These are phyloP conservation scores for Tetramorium simillimum DNA, from an alignment of 1,140 invertebrate species.

Conservation along the genomic window DNA sequence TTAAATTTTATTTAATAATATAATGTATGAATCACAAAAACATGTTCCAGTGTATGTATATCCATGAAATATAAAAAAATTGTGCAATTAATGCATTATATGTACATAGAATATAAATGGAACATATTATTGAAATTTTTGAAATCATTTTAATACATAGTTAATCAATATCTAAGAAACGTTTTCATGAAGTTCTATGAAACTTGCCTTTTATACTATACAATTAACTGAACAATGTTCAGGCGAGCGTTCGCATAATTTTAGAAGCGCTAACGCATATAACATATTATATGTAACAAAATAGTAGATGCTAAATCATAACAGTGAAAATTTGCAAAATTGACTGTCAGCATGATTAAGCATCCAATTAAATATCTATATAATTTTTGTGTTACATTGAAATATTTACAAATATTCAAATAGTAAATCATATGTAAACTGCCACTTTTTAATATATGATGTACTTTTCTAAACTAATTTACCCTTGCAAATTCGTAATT, in stretches of 20 bases:
- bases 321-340: constrained; percentile 18
- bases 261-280: constrained; percentile 16
- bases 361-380: constrained; percentile 16
- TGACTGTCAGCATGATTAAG: constrained; percentile 23
- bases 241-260: background rate
- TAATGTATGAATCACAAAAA: background rate
- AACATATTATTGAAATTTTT: constrained; percentile 18
- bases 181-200: constrained; percentile 3
- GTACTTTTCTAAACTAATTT: constrained; percentile 29
- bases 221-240: constrained; percentile 28
- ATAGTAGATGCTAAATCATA: constrained; percentile 36
- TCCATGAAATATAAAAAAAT: background rate
- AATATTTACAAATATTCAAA: constrained; percentile 37
- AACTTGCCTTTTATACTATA: constrained; percentile 56
- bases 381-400: background rate
- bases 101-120: background rate
- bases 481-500: constrained; percentile 16
- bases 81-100: background rate
- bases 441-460: background rate
- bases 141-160: background rate
- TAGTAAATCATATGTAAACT: background rate
- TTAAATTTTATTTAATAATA: background rate
- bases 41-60: background rate
- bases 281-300: constrained; percentile 19
- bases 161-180: background rate